Percentiles rank a stretch among this genome's conserved stretches.
These are phyloP conservation scores for Trichogramma pretiosum DNA, from an alignment of 1,140 invertebrate genomes.

Conservation along the genomic window DNA sequence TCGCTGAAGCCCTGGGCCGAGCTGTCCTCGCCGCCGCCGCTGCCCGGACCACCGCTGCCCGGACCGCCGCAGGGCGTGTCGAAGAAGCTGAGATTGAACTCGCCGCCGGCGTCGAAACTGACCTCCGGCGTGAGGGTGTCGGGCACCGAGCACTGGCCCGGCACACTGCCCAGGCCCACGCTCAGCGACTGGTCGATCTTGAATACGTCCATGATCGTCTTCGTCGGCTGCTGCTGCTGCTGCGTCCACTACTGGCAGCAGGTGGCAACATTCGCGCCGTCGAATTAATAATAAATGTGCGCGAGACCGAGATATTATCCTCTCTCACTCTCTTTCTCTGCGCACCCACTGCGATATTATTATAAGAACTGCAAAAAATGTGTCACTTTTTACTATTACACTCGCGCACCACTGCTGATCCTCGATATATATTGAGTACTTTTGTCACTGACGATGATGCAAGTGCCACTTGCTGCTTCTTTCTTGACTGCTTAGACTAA, in stretches of 20 bases:
- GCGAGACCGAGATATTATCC: not conserved
- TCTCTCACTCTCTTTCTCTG: not conserved
- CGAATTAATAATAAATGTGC: no score
- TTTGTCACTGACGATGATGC: no score
- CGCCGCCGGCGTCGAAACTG: slow-evolving; percentile 63
- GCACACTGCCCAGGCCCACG: slow-evolving; percentile 49
- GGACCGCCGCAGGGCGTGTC: slow-evolving; percentile 59
- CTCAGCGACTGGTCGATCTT: slow-evolving; percentile 55
- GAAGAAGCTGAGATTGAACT: slow-evolving; percentile 72
- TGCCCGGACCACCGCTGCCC: slow-evolving; percentile 56
- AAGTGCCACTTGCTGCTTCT: no score
- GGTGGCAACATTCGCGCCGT: slow-evolving; percentile 24
- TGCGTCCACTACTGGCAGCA: no score
- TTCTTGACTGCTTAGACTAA: no score
- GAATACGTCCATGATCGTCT: slow-evolving; percentile 56
- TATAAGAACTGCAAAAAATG: no score
- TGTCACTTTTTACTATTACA: no score
- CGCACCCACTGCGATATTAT: no score
- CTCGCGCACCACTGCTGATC: no score
- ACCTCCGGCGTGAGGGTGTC: slow-evolving; percentile 58
- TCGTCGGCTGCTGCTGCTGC: no score
- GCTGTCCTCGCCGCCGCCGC: slow-evolving; percentile 60
- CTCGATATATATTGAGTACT: no score
- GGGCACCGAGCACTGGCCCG: no score
- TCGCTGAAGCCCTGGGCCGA: slow-evolving; percentile 58